Evolutionary conservation across 23 tunicate species (phyloP), one percentile per base, ranked within the genome.

Genomic region (Trididemnum nubilum): DNA sequence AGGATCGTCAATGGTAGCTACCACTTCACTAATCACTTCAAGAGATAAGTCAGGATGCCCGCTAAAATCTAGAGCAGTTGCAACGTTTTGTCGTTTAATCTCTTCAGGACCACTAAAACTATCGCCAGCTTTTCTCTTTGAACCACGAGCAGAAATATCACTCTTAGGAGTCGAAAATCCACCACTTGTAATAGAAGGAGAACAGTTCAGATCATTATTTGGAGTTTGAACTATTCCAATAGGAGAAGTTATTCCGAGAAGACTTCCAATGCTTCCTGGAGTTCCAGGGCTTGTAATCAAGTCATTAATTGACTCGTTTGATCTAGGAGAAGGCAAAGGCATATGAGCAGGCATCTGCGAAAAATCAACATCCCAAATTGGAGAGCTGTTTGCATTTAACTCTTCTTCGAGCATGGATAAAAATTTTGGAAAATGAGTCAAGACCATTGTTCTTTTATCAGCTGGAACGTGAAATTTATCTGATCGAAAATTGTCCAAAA

Each of bases 341-440:
- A 93, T 85, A 60, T 93, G 98, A 51, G 93, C 93, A 24, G 97
- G 97, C 85, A 86, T 86, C 28, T 83, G 93, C 4, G 98, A 84
- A 67, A 93, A 93, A 75, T 93, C 98, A 30, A 84, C 92, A 87
- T 93, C 98, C 98, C 98, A 93, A 69, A 93, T 84, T 2, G 98
- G 92, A 2, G 98, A 93, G 54, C 84, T 81, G 4, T 24, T 65
- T 12, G 92, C 84, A 70, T 84, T 89, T 28, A 93, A 64, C 52
- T 93, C 98, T 76, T 93, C 93, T 69, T 93, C 98, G 18, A 93
- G 65, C 87, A 93, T 81, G 2, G 98, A 87, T 18, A 93, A 67
- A 87, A 93, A 93, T 66, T 91, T 91, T 73, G 98, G 98, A 84
- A 93, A 85, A 80, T 93, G 87, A 38, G 98, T 87, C 81, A 93